Percentiles rank a stretch among this genome's conserved stretches.
These are phyloP conservation scores for Lordiphosa fenestrarum DNA, from an alignment of 2,888 invertebrate genomes.

Conservation along the genomic window DNA sequence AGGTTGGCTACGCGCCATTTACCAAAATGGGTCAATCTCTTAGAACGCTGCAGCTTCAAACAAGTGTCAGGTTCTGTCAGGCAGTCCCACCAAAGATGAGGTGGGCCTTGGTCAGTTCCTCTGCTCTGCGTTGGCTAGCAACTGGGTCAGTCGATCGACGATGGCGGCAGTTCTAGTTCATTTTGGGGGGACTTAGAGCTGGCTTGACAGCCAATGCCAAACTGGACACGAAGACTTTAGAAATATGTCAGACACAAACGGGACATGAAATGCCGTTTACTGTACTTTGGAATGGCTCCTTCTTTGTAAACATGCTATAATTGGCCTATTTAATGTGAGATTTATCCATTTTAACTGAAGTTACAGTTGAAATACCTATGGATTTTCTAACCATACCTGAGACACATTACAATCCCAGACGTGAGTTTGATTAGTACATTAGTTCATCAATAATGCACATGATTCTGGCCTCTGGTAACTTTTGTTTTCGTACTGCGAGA, in stretches of 20 bases:
- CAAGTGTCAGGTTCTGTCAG: slow-evolving; percentile 36
- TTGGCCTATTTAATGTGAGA: slow-evolving; percentile 29
- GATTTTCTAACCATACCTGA: too few species aligned
- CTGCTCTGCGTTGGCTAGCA: slow-evolving; percentile 1
- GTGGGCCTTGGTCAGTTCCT: slow-evolving; percentile 17
- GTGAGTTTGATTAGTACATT: too few species aligned
- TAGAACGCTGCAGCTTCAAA: slow-evolving; percentile 33
- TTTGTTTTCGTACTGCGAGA: too few species aligned
- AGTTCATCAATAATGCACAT: too few species aligned
- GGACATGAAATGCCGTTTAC: slow-evolving; percentile 28
- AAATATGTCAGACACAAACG: slow-evolving; percentile 26
- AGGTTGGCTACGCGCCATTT: slow-evolving; percentile 50
- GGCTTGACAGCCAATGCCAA: slow-evolving; percentile 6
- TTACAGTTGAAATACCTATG: neutral
- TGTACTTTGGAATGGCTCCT: slow-evolving; percentile 33
- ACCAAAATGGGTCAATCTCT: slow-evolving; percentile 63
- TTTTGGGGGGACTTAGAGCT: slow-evolving; percentile 22
- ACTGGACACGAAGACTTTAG: slow-evolving; percentile 9
- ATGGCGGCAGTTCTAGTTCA: slow-evolving; percentile 33
- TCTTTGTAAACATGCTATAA: slow-evolving; percentile 12
- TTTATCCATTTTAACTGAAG: slow-evolving; percentile 5
- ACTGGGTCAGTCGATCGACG: slow-evolving; percentile 28
- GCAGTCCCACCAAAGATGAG: slow-evolving; percentile 30
- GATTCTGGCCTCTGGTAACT: too few species aligned
- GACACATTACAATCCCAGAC: too few species aligned